These are phyloP conservation scores for Cuniculus paca DNA, from an alignment of 2,797 vertebrate genomes.

Conservation along the genomic window DNA sequence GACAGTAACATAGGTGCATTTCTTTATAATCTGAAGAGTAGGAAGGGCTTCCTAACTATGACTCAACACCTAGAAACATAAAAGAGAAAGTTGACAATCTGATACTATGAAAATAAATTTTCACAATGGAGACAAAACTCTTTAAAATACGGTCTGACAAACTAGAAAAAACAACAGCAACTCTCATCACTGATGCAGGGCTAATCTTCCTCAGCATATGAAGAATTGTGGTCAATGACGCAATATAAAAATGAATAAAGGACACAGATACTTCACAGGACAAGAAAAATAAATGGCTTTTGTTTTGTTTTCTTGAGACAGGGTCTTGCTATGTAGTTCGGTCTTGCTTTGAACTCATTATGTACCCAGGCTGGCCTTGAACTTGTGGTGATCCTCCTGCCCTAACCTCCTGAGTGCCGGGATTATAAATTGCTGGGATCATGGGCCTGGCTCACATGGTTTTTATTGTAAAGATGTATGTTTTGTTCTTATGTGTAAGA, in stretches of 20 bases:
- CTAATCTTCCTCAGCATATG: neutral
- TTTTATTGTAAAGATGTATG: neutral
- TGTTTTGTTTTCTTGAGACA: neutral
- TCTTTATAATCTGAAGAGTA: neutral
- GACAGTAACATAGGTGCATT: neutral
- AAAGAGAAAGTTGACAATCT: neutral
- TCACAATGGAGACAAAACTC: neutral
- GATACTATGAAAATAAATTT: neutral
- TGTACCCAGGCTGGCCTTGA: neutral
- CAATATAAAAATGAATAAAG: neutral
- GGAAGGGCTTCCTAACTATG: neutral
- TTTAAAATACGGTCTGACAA: neutral
- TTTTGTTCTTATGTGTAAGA: neutral
- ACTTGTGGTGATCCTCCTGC: neutral
- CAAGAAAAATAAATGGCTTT: slow-evolving; percentile 9
- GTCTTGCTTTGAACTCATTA: neutral
- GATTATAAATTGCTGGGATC: neutral
- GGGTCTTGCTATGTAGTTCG: neutral
- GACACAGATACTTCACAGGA: neutral
- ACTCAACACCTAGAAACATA: slow-evolving; percentile 43
- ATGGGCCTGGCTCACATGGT: neutral
- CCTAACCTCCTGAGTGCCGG: neutral
- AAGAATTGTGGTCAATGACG: slow-evolving; percentile 7
- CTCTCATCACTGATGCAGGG: neutral
- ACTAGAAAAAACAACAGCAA: neutral